Evolutionary conservation across 2,113 vertebrate species (phyloP).

Genomic region (Ctenomys sociabilis): DNA sequence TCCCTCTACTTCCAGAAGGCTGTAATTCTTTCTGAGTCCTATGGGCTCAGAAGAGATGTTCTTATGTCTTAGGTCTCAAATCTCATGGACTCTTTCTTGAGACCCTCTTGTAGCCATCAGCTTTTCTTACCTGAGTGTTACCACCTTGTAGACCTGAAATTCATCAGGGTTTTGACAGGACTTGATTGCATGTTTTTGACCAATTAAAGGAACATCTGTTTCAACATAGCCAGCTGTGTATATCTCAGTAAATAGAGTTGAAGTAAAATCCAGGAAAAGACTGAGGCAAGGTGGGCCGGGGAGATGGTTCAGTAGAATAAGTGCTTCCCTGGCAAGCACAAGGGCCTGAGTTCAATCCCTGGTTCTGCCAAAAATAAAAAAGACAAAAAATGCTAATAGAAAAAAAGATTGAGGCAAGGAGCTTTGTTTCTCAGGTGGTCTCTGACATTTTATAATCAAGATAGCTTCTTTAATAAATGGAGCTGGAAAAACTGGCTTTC

Average conservation of each 20-base stretch:
- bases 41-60: not conserved
- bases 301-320: too few relatives aligned
- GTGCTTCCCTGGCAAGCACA: too few relatives aligned
- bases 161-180: not conserved
- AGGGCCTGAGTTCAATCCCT: too few relatives aligned
- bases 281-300: too few relatives aligned
- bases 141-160: not conserved
- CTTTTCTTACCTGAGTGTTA: not conserved
- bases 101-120: too few relatives aligned
- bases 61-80: not conserved
- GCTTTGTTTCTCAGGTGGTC: slow-evolving; percentile 76
- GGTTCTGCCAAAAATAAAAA: too few relatives aligned
- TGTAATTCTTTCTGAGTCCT: not conserved
- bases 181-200: not conserved
- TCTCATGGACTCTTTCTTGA: not conserved
- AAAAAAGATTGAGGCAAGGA: not conserved
- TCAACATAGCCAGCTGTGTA: not conserved
- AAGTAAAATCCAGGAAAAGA: not conserved
- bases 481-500: slow-evolving; percentile 90
- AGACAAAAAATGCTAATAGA: too few relatives aligned
- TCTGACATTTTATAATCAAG: slow-evolving; percentile 88
- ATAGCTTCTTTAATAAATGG: not conserved
- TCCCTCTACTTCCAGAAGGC: not conserved
- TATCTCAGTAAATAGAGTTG: not conserved
- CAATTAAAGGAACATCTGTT: not conserved